Conservation (phyloP, 2,797 vertebrate species). For the Pachyuromys duprasi region DNA sequence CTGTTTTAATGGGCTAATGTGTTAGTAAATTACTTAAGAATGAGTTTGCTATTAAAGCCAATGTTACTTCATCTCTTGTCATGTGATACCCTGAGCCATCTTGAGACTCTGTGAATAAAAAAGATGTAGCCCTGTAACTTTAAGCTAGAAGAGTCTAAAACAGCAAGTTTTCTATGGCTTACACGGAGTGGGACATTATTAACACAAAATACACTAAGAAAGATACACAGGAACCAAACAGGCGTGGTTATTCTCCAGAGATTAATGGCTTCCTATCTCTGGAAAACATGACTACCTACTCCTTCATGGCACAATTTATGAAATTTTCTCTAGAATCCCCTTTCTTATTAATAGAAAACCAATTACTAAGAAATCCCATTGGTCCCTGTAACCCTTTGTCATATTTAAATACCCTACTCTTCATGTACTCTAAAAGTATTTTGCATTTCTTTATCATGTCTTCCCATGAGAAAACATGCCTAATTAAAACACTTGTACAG, state of each 20-base stretch:
- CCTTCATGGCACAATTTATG: background rate
- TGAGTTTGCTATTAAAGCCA: background rate
- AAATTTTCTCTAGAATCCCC: conserved; percentile 50
- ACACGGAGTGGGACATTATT: background rate
- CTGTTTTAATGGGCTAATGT: background rate
- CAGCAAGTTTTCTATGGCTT: background rate
- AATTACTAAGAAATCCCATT: conserved; percentile 68
- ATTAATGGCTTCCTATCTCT: background rate
- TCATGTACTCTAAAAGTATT: conserved; percentile 33
- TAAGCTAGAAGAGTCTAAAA: background rate
- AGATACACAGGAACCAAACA: background rate
- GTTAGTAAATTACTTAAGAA: background rate
- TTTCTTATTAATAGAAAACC: conserved; percentile 66
- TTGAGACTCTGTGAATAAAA: background rate
- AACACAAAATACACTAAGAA: background rate
- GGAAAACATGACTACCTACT: conserved; percentile 1
- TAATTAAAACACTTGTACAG: conserved; percentile 70
- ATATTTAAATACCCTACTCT: conserved; percentile 53
- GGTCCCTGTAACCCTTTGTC: conserved; percentile 59
- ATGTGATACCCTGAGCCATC: background rate
- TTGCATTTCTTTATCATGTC: conserved; percentile 64
- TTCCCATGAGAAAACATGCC: conserved; percentile 61
- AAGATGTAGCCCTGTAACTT: background rate
- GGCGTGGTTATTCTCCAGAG: background rate
- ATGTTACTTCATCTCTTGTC: background rate